Evolutionary conservation across 2,888 invertebrate species (phyloP).

Genomic region (Euzophera pinguis): DNA sequence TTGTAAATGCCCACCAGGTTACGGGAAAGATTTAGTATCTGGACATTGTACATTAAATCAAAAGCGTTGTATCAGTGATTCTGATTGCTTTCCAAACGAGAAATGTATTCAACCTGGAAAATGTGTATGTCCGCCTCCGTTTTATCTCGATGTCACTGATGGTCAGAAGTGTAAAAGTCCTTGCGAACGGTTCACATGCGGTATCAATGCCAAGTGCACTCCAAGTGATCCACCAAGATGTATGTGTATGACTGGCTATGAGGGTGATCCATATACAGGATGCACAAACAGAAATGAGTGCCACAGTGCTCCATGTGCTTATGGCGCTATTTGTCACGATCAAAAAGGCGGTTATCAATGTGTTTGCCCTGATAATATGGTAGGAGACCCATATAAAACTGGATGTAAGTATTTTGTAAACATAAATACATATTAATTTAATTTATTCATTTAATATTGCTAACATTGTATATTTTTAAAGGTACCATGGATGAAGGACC

Average conservation of each 20-base stretch:
- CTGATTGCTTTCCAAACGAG: conserved; percentile 91
- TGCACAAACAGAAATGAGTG: conserved; percentile 94
- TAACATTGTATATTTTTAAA: conserved; percentile 26
- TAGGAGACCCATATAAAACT: conserved; percentile 91
- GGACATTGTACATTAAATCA: conserved; percentile 91
- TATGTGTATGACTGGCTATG: conserved; percentile 91
- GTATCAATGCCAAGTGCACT: conserved; percentile 93
- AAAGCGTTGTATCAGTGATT: conserved; percentile 89
- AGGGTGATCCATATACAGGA: conserved; percentile 91
- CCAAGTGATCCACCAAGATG: conserved; percentile 94
- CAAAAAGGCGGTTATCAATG: conserved; percentile 92
- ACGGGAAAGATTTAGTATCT: conserved; percentile 89
- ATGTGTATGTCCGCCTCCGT: conserved; percentile 95
- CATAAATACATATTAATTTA: too few relatives aligned
- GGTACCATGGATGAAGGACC: conserved; percentile 59
- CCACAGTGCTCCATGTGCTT: conserved; percentile 89
- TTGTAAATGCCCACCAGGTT: conserved; percentile 90
- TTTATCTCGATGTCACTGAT: conserved; percentile 89
- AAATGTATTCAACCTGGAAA: conserved; percentile 95
- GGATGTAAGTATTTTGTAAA: conserved; percentile 82
- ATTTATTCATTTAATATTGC: too few relatives aligned
- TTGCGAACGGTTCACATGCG: conserved; percentile 93
- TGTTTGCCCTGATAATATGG: conserved; percentile 89
- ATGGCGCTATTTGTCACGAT: conserved; percentile 93
- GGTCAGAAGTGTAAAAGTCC: conserved; percentile 95